A percentile compares a stretch with the other conserved stretches of the same genome.
phyloP scores from a whole-genome alignment of 2,888 invertebrate genomes.

The Lissonota sp. region DNA sequence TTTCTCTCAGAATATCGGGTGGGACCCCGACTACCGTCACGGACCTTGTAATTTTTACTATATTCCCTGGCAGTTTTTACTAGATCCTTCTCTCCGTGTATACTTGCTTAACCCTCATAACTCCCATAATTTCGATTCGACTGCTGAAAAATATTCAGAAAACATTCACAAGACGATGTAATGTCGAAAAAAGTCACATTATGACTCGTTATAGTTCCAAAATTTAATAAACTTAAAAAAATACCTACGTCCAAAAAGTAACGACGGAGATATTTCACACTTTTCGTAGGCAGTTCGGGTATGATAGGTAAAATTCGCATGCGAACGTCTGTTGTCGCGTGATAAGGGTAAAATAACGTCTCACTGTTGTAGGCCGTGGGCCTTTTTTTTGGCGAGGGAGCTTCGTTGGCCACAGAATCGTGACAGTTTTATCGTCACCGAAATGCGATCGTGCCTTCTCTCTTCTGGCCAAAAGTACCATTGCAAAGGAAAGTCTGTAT shows the following conservation, averaged over 20 bases:
- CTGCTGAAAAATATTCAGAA: too few relatives aligned
- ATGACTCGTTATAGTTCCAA: too few relatives aligned
- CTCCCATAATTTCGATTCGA: too few relatives aligned
- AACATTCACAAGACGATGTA: too few relatives aligned
- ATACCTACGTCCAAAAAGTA: neutral
- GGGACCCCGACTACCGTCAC: too few relatives aligned
- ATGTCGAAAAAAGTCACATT: too few relatives aligned
- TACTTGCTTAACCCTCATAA: too few relatives aligned
- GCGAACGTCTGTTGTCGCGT: slow-evolving; percentile 66
- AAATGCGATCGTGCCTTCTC: slow-evolving; percentile 62
- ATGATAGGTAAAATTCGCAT: slow-evolving; percentile 44
- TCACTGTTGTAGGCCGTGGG: slow-evolving; percentile 5
- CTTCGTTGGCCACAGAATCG: slow-evolving; percentile 50
- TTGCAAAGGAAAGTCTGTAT: slow-evolving; percentile 13
- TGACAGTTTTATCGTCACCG: slow-evolving; percentile 70
- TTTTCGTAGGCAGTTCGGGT: neutral
- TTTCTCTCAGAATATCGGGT: too few relatives aligned
- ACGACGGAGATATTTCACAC: slow-evolving; percentile 21
- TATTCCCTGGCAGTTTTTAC: too few relatives aligned
- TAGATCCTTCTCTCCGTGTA: too few relatives aligned
- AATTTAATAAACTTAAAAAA: neutral
- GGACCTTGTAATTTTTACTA: too few relatives aligned
- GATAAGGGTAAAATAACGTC: slow-evolving; percentile 66
- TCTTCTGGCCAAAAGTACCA: slow-evolving; percentile 44
- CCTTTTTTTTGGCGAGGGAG: slow-evolving; percentile 17